Conservation (phyloP, 2,888 invertebrate genomes). For the Chydorus sphaericus region DNA sequence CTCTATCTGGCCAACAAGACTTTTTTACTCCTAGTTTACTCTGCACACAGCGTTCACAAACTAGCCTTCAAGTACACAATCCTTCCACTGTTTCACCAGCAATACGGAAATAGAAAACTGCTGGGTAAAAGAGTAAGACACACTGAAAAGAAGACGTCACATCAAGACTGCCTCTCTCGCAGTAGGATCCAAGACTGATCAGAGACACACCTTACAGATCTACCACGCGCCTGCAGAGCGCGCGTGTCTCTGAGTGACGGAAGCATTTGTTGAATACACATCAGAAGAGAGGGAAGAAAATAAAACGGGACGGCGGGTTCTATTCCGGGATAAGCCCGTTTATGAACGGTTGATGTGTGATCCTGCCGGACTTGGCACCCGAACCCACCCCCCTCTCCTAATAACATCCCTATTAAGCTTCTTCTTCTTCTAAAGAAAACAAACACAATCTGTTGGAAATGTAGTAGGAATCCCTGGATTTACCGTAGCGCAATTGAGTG, state of each 20-base stretch:
- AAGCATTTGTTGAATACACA: constrained; percentile 6
- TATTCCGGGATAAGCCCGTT: constrained; percentile 8
- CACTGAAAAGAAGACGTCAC: neutral
- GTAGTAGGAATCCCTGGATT: too few species aligned
- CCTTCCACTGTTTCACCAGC: neutral
- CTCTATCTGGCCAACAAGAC: too few species aligned
- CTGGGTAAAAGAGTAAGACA: neutral
- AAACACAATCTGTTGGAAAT: too few species aligned
- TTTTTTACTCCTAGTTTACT: too few species aligned
- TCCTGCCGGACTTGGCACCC: too few species aligned
- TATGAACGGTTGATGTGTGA: too few species aligned
- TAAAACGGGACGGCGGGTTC: neutral
- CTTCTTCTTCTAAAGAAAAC: too few species aligned
- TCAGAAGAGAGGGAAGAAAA: too few species aligned
- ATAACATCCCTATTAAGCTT: too few species aligned
- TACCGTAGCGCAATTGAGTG: too few species aligned
- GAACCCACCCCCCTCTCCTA: too few species aligned
- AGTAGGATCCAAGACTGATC: neutral
- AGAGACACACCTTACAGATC: neutral
- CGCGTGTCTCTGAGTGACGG: neutral
- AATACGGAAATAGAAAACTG: neutral
- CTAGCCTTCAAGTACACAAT: neutral
- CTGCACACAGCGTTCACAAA: too few species aligned
- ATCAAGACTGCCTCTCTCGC: neutral
- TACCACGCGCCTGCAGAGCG: neutral